Evolutionary conservation across 1,140 invertebrate genomes (phyloP).

Genomic region (Idris sp.): DNA sequence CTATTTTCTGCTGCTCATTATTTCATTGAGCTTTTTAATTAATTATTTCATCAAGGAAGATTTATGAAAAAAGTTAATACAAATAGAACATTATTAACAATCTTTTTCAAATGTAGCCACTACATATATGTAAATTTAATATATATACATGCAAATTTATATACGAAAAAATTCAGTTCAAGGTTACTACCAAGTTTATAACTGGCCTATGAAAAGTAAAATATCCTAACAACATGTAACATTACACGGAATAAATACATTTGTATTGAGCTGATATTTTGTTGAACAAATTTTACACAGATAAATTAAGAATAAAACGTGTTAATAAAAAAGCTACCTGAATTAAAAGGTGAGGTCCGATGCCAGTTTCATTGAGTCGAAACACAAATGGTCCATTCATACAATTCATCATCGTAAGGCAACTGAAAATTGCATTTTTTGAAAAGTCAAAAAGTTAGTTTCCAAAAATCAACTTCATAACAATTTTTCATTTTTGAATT

Average conservation of each 20-base stretch:
- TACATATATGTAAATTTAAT: slow-evolving; percentile 1
- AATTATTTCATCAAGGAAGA: no score
- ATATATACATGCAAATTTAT: neutral
- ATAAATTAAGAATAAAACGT: no score
- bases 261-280: neutral
- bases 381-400: slow-evolving; percentile 85
- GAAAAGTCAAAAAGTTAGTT: neutral
- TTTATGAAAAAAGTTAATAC: no score
- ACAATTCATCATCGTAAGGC: slow-evolving; percentile 56
- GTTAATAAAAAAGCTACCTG: slow-evolving; percentile 82
- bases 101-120: slow-evolving; percentile 20
- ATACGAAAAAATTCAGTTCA: slow-evolving; percentile 68
- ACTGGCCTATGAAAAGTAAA: slow-evolving; percentile 53
- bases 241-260: neutral
- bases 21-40: neutral
- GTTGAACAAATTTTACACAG: no score
- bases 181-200: slow-evolving; percentile 66
- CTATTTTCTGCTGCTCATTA: neutral
- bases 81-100: neutral
- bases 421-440: slow-evolving; percentile 8
- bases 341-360: slow-evolving; percentile 85
- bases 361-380: slow-evolving; percentile 86
- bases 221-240: slow-evolving; percentile 7
- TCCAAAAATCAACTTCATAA: no score
- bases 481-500: no score